Conservation (phyloP, 2,888 invertebrate genomes). For the Dynastes grantii region DNA sequence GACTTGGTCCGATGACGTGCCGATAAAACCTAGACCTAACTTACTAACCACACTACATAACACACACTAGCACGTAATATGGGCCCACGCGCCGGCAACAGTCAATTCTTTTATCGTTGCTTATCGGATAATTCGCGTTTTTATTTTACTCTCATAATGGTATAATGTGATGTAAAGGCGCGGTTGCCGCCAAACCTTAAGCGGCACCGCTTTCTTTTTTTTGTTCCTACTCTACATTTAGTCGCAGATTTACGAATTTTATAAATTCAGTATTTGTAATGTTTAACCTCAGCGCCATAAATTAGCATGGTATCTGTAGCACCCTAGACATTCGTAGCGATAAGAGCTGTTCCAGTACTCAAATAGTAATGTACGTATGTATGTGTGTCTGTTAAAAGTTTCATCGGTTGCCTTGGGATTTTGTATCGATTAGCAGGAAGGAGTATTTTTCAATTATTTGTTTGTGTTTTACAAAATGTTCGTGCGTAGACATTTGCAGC, state of each 20-base stretch:
- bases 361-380: too few species aligned
- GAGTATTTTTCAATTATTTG: too few species aligned
- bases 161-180: constrained; percentile 33
- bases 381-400: too few species aligned
- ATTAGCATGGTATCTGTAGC: too few species aligned
- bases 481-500: too few species aligned
- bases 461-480: background rate
- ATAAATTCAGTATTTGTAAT: too few species aligned
- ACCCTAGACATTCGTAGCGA: too few species aligned
- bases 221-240: background rate
- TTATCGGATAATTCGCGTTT: constrained; percentile 44
- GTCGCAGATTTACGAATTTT: background rate
- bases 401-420: too few species aligned
- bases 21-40: constrained; percentile 59
- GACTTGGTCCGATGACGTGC: constrained; percentile 60
- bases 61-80: constrained; percentile 38
- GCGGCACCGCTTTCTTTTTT: background rate
- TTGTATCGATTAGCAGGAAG: too few species aligned
- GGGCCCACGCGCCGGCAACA: constrained; percentile 6
- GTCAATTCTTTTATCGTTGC: constrained; percentile 44
- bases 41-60: constrained; percentile 55
- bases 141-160: constrained; percentile 46
- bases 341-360: too few species aligned
- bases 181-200: constrained; percentile 33
- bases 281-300: too few species aligned